Evolutionary conservation across 2,888 invertebrate genomes (phyloP), one percentile per base, ranked within the genome.

Genomic region (Tubiluchus corallicola): DNA sequence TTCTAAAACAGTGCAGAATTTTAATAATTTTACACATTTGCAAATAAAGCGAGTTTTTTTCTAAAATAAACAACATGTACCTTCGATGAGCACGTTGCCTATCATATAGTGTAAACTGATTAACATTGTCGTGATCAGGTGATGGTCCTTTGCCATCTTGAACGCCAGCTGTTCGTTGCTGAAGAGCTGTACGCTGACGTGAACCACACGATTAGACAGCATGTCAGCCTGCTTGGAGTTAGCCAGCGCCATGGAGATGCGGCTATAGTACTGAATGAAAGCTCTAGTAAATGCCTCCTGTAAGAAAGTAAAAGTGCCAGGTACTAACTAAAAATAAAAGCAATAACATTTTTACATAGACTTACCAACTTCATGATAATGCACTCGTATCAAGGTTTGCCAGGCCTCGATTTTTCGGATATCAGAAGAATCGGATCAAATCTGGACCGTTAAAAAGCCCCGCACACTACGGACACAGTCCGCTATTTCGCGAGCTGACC

Each of bases 171-270:
- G 77, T 63, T 92, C 85, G 65, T 92, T 94, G 52, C 85, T 85
- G 70, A 96, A 92, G 46, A 96, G 69, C 67, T 96, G 73, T 3
- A 96, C 96, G 56, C 87, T 88, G 67, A 96, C 90, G 67, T 96
- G 96, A 1, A 96, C 92, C 1, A 96, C 88, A 41, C 92, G 75
- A 69, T 92, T 92, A 56, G 88, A 87, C 2, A 94, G 69, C 3
- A 82, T 85, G 62, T 90, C 88, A 1, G 85, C 82, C 70, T 87
- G 84, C 9, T 71, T 70, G 0, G 83, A 81, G 57, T 75, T 74
- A 59, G 85, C 83, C 48, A 96, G 71, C 63, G 92, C 85, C 55
- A 82, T 77, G 16, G 90, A 84, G 55, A 92, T 88, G 56, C 90
- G 76, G 51, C 85, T 84, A 68, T 96, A 96, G 70, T 94, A 94